A percentile compares a stretch with the other conserved stretches of the same genome.
Evolutionary conservation across 2,888 invertebrate species (phyloP).

Genomic region (Prosapia bicincta): DNA sequence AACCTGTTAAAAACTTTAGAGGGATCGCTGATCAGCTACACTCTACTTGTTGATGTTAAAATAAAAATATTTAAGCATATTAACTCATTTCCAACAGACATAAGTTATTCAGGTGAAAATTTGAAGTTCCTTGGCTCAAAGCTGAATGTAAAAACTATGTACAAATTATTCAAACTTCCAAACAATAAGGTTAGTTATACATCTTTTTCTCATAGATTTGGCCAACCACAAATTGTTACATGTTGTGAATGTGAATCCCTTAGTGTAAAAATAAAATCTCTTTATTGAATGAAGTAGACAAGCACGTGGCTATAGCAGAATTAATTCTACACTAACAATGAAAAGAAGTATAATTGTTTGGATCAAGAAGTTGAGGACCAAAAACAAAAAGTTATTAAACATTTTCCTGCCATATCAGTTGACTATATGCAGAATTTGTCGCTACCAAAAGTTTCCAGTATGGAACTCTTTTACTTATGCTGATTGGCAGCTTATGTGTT

Average conservation of each 20-base stretch:
- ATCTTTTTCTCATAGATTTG: constrained; percentile 27
- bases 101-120: background rate
- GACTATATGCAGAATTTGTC: constrained; percentile 39
- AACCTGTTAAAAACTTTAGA: background rate
- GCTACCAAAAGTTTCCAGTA: constrained; percentile 39
- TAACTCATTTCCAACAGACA: background rate
- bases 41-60: background rate
- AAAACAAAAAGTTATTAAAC: constrained; percentile 31
- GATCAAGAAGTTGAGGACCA: constrained; percentile 34
- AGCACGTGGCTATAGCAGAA: constrained; percentile 36
- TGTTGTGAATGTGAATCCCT: constrained; percentile 24
- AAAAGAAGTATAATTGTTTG: constrained; percentile 35
- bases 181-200: constrained; percentile 23
- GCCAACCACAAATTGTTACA: constrained; percentile 21
- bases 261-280: constrained; percentile 25
- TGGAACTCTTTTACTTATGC: constrained; percentile 35
- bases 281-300: constrained; percentile 31
- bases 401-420: constrained; percentile 37
- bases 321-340: constrained; percentile 34
- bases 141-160: background rate
- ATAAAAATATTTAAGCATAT: background rate
- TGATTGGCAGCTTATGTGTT: constrained; percentile 31
- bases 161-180: background rate
- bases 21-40: background rate
- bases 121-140: background rate